Evolutionary conservation across 2,888 invertebrate genomes (phyloP).

Genomic region (Volucella zonaria): DNA sequence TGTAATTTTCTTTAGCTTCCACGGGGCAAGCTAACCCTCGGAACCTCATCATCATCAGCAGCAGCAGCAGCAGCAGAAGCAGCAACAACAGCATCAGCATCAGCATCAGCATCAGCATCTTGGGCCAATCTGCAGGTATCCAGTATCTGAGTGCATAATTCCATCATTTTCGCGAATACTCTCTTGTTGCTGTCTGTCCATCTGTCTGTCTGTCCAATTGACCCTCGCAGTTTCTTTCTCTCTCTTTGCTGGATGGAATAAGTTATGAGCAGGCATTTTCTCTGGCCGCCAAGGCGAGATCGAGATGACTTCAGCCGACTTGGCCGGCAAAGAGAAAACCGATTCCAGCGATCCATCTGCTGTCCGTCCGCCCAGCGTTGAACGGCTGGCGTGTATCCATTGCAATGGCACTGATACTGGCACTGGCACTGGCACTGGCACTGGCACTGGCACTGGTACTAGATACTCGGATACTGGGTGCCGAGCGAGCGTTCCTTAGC

Average conservation of each 20-base stretch:
- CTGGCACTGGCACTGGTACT: slow-evolving; percentile 33
- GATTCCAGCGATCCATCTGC: slow-evolving; percentile 71
- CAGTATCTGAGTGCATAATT: slow-evolving; percentile 73
- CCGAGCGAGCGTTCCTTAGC: slow-evolving; percentile 57
- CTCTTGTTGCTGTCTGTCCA: slow-evolving; percentile 64
- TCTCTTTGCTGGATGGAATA: slow-evolving; percentile 35
- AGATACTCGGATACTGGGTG: slow-evolving; percentile 1
- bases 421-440: slow-evolving; percentile 42
- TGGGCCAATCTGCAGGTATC: slow-evolving; percentile 69
- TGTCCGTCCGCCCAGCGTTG: slow-evolving; percentile 62
- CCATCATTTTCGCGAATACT: slow-evolving; percentile 69
- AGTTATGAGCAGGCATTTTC: slow-evolving; percentile 69
- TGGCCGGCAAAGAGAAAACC: slow-evolving; percentile 56
- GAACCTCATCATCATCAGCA: slow-evolving; percentile 30
- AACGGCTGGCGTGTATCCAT: slow-evolving; percentile 25
- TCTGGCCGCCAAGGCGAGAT: slow-evolving; percentile 34
- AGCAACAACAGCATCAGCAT: slow-evolving; percentile 2
- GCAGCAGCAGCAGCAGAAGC: neutral
- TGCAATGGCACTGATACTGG: slow-evolving; percentile 18
- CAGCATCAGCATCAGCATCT: slow-evolving; percentile 47
- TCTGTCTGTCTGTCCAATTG: slow-evolving; percentile 45
- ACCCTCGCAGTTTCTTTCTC: slow-evolving; percentile 29
- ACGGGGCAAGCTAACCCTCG: slow-evolving; percentile 29
- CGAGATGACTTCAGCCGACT: slow-evolving; percentile 8
- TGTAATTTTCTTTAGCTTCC: slow-evolving; percentile 5